These are phyloP conservation scores for Thermophis baileyi DNA, from an alignment of 2,113 vertebrate species.

Conservation along the genomic window DNA sequence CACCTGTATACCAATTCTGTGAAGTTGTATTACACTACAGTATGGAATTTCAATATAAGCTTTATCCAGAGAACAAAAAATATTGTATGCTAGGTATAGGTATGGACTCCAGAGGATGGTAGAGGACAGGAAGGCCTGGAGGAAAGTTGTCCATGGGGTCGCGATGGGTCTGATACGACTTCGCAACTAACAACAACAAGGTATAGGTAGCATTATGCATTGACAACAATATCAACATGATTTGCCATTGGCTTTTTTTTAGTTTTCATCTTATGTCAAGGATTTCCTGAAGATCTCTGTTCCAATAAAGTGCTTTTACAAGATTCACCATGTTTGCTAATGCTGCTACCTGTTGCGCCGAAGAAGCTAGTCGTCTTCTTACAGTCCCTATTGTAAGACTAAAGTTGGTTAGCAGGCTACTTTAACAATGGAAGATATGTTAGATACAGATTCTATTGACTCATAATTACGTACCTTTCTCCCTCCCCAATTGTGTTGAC, in stretches of 20 bases:
- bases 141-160: too few species aligned
- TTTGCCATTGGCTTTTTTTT: background rate
- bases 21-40: background rate
- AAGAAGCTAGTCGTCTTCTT: background rate
- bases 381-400: background rate
- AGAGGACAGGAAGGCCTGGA: too few species aligned
- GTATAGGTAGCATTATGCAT: background rate
- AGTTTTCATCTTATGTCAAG: background rate
- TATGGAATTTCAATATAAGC: background rate
- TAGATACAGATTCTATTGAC: background rate
- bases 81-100: background rate
- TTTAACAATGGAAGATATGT: background rate
- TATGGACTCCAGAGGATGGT: background rate
- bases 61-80: background rate
- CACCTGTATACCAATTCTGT: background rate
- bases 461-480: background rate
- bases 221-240: background rate
- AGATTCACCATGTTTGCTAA: background rate
- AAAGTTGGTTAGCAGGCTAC: background rate
- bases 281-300: background rate
- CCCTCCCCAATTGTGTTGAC: background rate
- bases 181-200: background rate
- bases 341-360: background rate
- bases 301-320: background rate
- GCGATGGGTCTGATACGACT: too few species aligned